Percentiles rank a stretch among this genome's conserved stretches.
Conservation (phyloP, 2,888 invertebrate species). For the Drosophila meridiana region DNA sequence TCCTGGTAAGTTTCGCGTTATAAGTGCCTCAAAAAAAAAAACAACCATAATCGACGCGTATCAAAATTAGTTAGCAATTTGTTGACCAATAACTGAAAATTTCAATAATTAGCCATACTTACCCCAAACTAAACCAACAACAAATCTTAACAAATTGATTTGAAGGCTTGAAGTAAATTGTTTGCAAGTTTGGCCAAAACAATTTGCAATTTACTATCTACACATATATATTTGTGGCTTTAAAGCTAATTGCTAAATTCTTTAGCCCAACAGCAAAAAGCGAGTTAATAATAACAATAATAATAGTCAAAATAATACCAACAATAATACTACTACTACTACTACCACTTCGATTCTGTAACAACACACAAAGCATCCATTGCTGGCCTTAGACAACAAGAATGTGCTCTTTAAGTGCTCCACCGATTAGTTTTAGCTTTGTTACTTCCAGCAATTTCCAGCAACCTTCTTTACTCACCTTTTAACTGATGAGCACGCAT, state of each 20-base stretch:
- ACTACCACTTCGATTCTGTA: conserved; percentile 53
- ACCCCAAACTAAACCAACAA: conserved; percentile 41
- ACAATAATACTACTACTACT: conserved; percentile 31
- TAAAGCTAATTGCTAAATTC: conserved; percentile 21
- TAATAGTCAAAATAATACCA: conserved; percentile 1
- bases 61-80: conserved; percentile 28
- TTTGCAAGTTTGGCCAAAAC: conserved; percentile 22
- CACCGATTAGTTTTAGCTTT: conserved; percentile 39
- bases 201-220: conserved; percentile 1
- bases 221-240: conserved; percentile 29
- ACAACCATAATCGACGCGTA: conserved; percentile 39
- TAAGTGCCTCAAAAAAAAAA: conserved; percentile 68
- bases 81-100: conserved; percentile 14
- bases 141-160: conserved; percentile 26
- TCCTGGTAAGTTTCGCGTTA: conserved; percentile 88
- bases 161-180: conserved; percentile 25
- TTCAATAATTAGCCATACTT: conserved; percentile 39
- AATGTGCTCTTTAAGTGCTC: conserved; percentile 66
- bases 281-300: conserved; percentile 30
- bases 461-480: conserved; percentile 40
- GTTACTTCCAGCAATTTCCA: conserved; percentile 45
- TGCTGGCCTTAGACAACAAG: conserved; percentile 84
- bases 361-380: conserved; percentile 65
- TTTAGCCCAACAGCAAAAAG: conserved; percentile 21
- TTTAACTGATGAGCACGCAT: conserved; percentile 42